Evolutionary conservation across 2,797 vertebrate species (phyloP).

Genomic region (Crax fasciolata): DNA sequence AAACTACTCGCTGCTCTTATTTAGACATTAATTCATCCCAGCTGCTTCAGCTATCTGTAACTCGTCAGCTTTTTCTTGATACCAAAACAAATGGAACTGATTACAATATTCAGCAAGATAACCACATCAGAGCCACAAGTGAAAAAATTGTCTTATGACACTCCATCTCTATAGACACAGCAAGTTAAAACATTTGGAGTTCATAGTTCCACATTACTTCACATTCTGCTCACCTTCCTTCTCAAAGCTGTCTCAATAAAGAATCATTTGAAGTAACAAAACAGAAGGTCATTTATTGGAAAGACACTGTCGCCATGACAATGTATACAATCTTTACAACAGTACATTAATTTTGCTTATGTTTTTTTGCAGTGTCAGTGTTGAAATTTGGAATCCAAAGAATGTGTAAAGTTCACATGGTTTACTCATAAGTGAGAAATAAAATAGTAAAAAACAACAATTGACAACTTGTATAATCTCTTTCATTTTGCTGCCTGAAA

Average conservation of each 20-base stretch:
- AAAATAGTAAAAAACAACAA: background rate
- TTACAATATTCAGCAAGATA: slow-evolving; percentile 13
- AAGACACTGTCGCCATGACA: background rate
- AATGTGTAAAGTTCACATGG: background rate
- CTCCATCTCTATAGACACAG: slow-evolving; percentile 13
- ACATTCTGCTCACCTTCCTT: background rate
- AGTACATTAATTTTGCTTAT: background rate
- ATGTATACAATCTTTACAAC: background rate
- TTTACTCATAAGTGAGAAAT: background rate
- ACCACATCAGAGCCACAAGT: slow-evolving; percentile 41
- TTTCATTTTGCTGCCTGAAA: background rate
- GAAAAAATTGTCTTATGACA: background rate
- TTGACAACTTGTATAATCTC: background rate
- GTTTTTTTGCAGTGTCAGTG: background rate
- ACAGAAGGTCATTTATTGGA: background rate
- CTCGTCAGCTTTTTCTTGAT: background rate
- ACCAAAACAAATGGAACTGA: background rate
- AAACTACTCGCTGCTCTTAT: background rate
- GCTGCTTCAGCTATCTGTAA: background rate
- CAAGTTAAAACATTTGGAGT: slow-evolving; percentile 1
- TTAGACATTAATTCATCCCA: background rate
- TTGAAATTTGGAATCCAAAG: slow-evolving; percentile 21
- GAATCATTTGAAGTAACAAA: background rate
- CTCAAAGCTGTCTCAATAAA: background rate
- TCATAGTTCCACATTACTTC: background rate